Base-by-base conservation (phyloP, 2,797 vertebrate genomes). In the Liparis tanakae region DNA sequence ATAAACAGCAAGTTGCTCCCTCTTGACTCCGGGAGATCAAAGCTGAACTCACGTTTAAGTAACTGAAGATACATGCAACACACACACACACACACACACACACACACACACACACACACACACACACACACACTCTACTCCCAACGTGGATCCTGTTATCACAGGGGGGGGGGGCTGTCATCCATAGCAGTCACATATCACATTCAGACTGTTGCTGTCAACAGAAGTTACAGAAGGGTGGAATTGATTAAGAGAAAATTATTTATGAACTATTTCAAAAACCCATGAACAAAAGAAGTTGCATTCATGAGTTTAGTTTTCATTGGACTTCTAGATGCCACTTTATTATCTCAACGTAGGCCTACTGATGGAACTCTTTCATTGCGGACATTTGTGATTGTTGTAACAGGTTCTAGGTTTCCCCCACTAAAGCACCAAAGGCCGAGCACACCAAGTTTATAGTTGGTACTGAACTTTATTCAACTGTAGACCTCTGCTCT, bases 1-100 rank as follows among this genome's bases (percentile, higher is more conserved):
- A 83, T 84, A 81, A 83, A 83, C 43, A 57, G 59, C 34, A 71
- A 77, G 54, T 59, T 68, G 53, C 55, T 65, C 65, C 76, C 53
- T 8, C 7, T 33, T 81, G 80, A 81, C 61, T 80, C n/a, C 1
- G 1, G 3, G 37, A 69, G 80, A 86, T 86, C 84, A 91, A 86
- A 88, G 85, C 10, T 55, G 33, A 81, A 73, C 15, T 79, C 70
- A 70, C 37, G 55, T 55, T 57, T 41, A 67, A 58, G 30, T 30
- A 78, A 75, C 44, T 56, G 69, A 60, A 77, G 80, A 78, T 86
- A 73, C 78, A 46, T 61, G 41, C 39, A 51, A 54, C 72, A 63
- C 43, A 53, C 20, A 7, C 55, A 0, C 20, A 62, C 64, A 71
- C 63, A 68, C 51, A 71, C 25, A 80, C 7, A 41, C 25, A 53